These are phyloP conservation scores for Mastomys coucha DNA, from an alignment of 2,113 vertebrate species.

Conservation along the genomic window DNA sequence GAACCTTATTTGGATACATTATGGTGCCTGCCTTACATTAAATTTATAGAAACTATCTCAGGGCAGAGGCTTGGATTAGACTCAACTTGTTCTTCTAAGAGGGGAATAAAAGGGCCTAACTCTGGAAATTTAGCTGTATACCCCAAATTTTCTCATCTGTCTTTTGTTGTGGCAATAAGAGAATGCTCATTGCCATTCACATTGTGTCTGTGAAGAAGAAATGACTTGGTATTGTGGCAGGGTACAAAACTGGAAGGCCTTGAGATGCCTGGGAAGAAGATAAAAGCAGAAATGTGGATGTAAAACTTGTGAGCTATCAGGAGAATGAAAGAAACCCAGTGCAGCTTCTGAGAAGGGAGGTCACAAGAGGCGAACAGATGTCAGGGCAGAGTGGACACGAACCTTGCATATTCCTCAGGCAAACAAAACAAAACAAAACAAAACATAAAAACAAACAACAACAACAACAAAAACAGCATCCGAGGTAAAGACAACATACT, in stretches of 20 bases:
- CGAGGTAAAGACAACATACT: neutral
- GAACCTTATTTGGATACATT: neutral
- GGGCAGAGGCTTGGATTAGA: neutral
- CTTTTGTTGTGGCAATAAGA: neutral
- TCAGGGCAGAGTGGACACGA: neutral
- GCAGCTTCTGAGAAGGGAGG: neutral
- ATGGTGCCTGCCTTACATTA: neutral
- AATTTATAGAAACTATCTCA: neutral
- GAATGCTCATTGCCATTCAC: neutral
- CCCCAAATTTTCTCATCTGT: slow-evolving; percentile 14
- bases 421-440: neutral
- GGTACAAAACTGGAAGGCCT: neutral
- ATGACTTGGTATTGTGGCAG: neutral
- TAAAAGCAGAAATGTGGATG: neutral
- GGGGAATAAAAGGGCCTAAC: neutral
- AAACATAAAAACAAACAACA: no score
- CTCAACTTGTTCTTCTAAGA: neutral
- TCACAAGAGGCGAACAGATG: neutral
- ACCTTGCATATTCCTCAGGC: neutral
- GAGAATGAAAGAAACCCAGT: slow-evolving; percentile 15
- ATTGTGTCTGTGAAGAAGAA: neutral
- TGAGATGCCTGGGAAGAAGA: neutral
- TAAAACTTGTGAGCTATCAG: neutral
- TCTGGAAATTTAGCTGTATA: neutral
- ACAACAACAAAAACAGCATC: neutral